Conservation (phyloP, 2,113 vertebrate genomes). For the Dromas ardeola region DNA sequence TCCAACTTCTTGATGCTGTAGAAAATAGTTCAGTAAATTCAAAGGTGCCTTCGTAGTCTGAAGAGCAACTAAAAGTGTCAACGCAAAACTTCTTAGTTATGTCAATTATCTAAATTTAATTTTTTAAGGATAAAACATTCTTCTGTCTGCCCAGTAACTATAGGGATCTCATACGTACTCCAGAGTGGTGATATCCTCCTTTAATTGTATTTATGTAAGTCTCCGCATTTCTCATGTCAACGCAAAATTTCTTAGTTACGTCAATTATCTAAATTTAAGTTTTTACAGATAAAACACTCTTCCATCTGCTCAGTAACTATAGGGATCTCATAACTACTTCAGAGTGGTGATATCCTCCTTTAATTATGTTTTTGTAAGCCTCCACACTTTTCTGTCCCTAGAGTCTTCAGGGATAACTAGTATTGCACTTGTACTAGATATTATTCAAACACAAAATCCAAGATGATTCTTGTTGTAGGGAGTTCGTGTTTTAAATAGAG, state of each 20-base stretch:
- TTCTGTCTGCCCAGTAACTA: fast-evolving
- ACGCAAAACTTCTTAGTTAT: background rate
- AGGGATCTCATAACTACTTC: background rate
- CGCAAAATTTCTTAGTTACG: background rate
- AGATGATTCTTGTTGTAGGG: background rate
- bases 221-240: background rate
- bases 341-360: background rate
- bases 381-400: background rate
- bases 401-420: background rate
- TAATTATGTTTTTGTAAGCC: background rate
- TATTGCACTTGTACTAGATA: background rate
- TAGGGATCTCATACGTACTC: background rate
- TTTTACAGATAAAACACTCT: background rate
- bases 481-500: background rate
- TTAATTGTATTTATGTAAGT: background rate
- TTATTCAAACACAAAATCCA: background rate
- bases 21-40: background rate
- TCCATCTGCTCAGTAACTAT: fast-evolving
- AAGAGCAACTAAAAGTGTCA: background rate
- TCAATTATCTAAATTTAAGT: background rate
- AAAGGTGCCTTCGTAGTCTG: background rate
- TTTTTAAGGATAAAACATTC: background rate
- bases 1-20: background rate
- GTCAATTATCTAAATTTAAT: background rate
- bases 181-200: background rate